A percentile compares a stretch with the other conserved stretches of the same genome.
Conservation (phyloP, 1,140 invertebrate genomes). For the Dendroctonus ponderosae region DNA sequence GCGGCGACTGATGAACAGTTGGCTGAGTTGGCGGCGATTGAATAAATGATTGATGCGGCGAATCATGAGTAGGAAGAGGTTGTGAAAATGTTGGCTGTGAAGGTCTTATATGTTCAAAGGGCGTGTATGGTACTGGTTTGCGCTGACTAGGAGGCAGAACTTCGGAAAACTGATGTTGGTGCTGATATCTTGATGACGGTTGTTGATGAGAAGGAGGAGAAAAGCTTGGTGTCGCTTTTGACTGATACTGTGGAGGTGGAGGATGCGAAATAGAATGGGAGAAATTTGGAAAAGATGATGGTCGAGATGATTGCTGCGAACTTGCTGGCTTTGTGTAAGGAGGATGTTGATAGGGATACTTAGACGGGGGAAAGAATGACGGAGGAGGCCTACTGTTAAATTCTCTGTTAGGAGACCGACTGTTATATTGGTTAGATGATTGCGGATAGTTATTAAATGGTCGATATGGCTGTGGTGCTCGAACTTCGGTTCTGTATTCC, state of each 20-base stretch:
- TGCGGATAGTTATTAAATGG: conserved; percentile 46
- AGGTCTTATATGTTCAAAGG: conserved; percentile 40
- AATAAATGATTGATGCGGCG: conserved; percentile 46
- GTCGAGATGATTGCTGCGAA: conserved; percentile 24
- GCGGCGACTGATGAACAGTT: conserved; percentile 52
- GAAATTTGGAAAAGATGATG: conserved; percentile 37
- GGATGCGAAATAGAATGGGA: conserved; percentile 38
- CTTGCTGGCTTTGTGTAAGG: conserved; percentile 30
- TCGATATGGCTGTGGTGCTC: conserved; percentile 48
- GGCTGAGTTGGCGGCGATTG: conserved; percentile 43
- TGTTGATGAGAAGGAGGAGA: conserved; percentile 23
- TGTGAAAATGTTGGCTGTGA: conserved; percentile 27
- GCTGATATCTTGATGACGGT: conserved; percentile 40
- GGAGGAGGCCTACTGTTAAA: conserved; percentile 42
- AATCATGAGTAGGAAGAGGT: conserved; percentile 9
- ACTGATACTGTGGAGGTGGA: conserved; percentile 34
- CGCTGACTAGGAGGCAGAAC: conserved; percentile 43
- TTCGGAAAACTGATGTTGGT: conserved; percentile 30
- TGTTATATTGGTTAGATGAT: conserved; percentile 38
- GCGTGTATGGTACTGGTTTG: conserved; percentile 49
- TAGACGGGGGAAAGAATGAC: conserved; percentile 39
- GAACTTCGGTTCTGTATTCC: conserved; percentile 40
- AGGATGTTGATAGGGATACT: conserved; percentile 40
- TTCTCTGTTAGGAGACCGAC: conserved; percentile 30
- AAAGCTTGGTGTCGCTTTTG: conserved; percentile 26